These are phyloP conservation scores for Hermaeophaga mercurialis DNA, from an alignment of 2,888 invertebrate species.

Conservation along the genomic window DNA sequence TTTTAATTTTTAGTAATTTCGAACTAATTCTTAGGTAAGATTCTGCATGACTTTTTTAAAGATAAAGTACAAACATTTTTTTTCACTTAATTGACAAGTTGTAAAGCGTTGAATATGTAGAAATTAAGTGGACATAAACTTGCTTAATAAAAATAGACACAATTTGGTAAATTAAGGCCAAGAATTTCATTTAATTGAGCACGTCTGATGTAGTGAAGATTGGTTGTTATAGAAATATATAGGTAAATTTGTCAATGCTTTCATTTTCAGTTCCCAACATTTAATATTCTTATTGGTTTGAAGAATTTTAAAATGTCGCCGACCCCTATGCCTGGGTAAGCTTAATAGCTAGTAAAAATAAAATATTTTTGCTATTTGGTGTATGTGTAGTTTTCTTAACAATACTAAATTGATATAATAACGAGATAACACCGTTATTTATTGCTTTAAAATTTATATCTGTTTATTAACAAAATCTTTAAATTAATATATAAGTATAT, in stretches of 20 bases:
- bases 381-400: slow-evolving; percentile 13
- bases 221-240: slow-evolving; percentile 7
- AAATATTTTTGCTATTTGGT: slow-evolving; percentile 1
- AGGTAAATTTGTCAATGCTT: slow-evolving; percentile 21
- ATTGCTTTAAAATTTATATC: too few species aligned
- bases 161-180: slow-evolving; percentile 1
- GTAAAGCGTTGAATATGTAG: background rate
- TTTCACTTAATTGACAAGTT: too few species aligned
- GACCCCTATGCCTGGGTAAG: slow-evolving; percentile 59
- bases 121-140: background rate
- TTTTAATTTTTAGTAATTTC: slow-evolving; percentile 5
- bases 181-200: background rate
- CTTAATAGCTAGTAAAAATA: slow-evolving; percentile 21
- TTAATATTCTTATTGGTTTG: slow-evolving; percentile 39
- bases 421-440: too few species aligned
- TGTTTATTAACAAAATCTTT: too few species aligned
- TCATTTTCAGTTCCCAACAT: slow-evolving; percentile 41
- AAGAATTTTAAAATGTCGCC: slow-evolving; percentile 54
- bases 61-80: background rate
- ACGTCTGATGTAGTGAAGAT: background rate
- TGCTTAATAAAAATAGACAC: slow-evolving; percentile 4
- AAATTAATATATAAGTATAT: too few species aligned
- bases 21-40: slow-evolving; percentile 18
- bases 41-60: slow-evolving; percentile 2
- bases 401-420: background rate